phyloP scores from a whole-genome alignment of 2,113 vertebrate species.

The Alligator sinensis region DNA sequence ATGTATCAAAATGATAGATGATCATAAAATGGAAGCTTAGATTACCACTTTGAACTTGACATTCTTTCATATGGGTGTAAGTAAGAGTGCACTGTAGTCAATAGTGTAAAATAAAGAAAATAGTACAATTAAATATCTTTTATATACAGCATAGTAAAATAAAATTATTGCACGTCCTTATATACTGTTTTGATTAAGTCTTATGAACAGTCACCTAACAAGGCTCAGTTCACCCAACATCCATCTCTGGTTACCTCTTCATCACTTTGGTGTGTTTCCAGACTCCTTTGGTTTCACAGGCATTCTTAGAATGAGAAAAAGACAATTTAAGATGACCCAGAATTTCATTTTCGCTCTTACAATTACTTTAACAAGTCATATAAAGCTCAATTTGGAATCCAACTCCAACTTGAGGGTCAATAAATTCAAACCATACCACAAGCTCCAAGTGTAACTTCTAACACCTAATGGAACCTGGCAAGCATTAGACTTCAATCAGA shows the following conservation, averaged over 20 bases:
- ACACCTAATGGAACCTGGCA: neutral
- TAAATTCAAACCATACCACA: neutral
- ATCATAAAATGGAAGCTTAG: neutral
- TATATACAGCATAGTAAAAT: neutral
- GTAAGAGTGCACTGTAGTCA: neutral
- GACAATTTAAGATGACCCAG: neutral
- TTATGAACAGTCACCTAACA: rapidly evolving
- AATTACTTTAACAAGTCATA: conserved; percentile 9
- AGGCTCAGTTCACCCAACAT: neutral
- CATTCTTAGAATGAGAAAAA: conserved; percentile 19
- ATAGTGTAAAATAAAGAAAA: neutral
- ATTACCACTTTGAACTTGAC: neutral
- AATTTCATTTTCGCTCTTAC: neutral
- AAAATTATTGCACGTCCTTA: neutral
- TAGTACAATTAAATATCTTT: neutral
- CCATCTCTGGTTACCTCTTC: neutral
- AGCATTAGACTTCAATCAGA: neutral
- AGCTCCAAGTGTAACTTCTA: neutral
- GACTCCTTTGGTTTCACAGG: neutral
- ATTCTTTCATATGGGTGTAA: neutral
- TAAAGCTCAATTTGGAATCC: neutral
- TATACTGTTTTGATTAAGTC: neutral
- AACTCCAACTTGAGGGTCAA: neutral
- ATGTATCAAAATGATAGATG: neutral
- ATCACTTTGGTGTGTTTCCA: neutral